Conservation (phyloP, 2,797 vertebrate genomes). For the Botia almorhae region DNA sequence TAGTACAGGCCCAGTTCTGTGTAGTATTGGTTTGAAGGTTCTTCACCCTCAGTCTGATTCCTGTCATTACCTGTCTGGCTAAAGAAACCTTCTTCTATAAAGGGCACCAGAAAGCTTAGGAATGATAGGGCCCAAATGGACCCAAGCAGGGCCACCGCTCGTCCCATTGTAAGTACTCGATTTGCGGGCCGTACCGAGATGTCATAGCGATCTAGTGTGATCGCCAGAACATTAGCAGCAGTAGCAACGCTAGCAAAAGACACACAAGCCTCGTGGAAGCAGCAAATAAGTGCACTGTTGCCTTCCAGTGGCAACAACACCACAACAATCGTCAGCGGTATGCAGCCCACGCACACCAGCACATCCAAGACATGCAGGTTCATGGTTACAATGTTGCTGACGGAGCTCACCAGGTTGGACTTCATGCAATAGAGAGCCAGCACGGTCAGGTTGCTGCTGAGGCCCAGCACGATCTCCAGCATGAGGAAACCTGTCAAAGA, state of each 20-base stretch:
- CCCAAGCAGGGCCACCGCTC: slow-evolving; percentile 90
- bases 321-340: slow-evolving; percentile 95
- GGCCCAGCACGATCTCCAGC: slow-evolving; percentile 96
- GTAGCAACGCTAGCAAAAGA: slow-evolving; percentile 97
- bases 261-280: slow-evolving; percentile 98
- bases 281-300: slow-evolving; percentile 93
- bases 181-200: slow-evolving; percentile 98
- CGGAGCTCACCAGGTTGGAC: slow-evolving; percentile 98
- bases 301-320: slow-evolving; percentile 91
- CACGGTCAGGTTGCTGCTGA: slow-evolving; percentile 98
- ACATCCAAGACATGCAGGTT: slow-evolving; percentile 98
- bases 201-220: slow-evolving; percentile 96
- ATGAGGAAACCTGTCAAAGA: slow-evolving; percentile 95
- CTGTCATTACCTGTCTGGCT: slow-evolving; percentile 83
- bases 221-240: slow-evolving; percentile 95
- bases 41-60: slow-evolving; percentile 87
- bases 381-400: slow-evolving; percentile 99
- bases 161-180: slow-evolving; percentile 94
- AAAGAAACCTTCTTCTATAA: slow-evolving; percentile 96
- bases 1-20: slow-evolving; percentile 94
- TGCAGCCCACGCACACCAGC: slow-evolving; percentile 94
- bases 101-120: slow-evolving; percentile 94
- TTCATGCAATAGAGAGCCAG: slow-evolving; percentile 99
- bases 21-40: slow-evolving; percentile 86
- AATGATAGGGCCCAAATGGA: slow-evolving; percentile 95